Evolutionary conservation across 1,140 invertebrate genomes (phyloP).

Genomic region (Notospermus geniculatus): DNA sequence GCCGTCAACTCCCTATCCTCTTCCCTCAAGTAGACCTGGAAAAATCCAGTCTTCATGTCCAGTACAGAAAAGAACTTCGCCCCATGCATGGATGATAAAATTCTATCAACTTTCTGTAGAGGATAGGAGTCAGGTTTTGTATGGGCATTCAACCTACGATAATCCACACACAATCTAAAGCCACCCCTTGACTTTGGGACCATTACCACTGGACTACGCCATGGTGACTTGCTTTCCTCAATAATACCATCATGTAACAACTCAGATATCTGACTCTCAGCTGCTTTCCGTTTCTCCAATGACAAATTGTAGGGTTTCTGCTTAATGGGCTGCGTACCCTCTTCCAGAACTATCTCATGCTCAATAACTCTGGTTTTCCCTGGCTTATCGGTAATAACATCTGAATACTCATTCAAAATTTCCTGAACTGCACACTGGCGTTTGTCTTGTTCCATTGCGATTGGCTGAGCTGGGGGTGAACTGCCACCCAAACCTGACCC

Average conservation of each 20-base stretch:
- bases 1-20: slow-evolving; percentile 47
- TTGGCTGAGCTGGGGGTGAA: too few relatives aligned
- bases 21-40: slow-evolving; percentile 50
- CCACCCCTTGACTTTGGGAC: slow-evolving; percentile 32
- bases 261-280: slow-evolving; percentile 8
- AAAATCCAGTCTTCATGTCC: slow-evolving; percentile 39
- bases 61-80: slow-evolving; percentile 27
- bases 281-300: slow-evolving; percentile 12
- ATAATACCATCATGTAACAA: slow-evolving; percentile 30
- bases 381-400: too few relatives aligned
- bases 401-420: too few relatives aligned
- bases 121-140: slow-evolving; percentile 28
- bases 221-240: slow-evolving; percentile 31
- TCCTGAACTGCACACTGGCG: too few relatives aligned
- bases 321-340: too few relatives aligned
- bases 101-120: slow-evolving; percentile 36
- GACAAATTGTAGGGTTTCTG: too few relatives aligned
- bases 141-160: slow-evolving; percentile 32
- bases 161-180: slow-evolving; percentile 35
- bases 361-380: too few relatives aligned
- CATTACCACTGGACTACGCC: slow-evolving; percentile 38
- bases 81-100: slow-evolving; percentile 23
- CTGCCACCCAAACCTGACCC: too few relatives aligned
- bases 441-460: too few relatives aligned
- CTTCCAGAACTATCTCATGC: too few relatives aligned